phyloP scores from a whole-genome alignment of 1,140 invertebrate species.

The Trinorchestia longiramus region DNA sequence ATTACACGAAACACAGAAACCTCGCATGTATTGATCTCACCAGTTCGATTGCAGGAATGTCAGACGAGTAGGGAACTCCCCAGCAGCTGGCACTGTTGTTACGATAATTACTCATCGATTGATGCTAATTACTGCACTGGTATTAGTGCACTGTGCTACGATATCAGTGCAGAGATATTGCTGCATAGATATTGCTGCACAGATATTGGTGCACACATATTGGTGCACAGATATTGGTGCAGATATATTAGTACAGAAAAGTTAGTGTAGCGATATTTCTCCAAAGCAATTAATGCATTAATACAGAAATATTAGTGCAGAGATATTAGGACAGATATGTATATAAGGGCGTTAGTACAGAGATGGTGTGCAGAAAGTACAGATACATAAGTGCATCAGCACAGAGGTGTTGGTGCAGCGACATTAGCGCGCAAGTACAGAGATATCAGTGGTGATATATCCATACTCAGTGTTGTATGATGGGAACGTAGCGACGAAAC shows the following conservation, averaged over 20 bases:
- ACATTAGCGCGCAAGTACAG: background rate
- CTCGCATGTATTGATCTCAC: background rate
- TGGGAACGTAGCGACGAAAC: no score
- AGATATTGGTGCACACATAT: background rate
- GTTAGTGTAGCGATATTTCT: background rate
- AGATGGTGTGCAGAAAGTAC: no score
- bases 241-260: background rate
- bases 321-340: background rate
- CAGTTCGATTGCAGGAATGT: background rate
- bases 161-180: background rate
- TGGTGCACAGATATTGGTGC: background rate
- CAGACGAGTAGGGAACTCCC: background rate
- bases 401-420: background rate
- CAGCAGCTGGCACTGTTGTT: background rate
- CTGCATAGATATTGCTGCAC: background rate
- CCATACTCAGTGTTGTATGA: no score
- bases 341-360: background rate
- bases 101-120: background rate
- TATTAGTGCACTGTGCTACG: no score
- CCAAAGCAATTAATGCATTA: background rate
- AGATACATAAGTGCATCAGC: no score
- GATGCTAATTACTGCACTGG: background rate
- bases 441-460: background rate
- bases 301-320: background rate
- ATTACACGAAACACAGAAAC: background rate